A percentile compares a stretch with the other conserved stretches of the same genome.
phyloP scores from a whole-genome alignment of 2,888 invertebrate species.

The Drepanosiphum platanoidis region DNA sequence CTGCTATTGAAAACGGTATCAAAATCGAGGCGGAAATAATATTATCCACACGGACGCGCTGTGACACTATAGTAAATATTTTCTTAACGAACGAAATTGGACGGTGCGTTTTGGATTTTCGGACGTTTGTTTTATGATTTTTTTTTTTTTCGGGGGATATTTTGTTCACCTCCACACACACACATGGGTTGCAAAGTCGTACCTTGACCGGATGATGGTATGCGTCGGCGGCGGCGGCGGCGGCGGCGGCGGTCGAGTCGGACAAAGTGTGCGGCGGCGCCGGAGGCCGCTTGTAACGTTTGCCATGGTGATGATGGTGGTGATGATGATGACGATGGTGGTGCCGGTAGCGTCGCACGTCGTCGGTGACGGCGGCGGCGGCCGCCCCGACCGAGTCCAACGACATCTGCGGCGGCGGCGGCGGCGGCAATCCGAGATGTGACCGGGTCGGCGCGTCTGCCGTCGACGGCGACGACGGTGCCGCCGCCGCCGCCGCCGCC shows the following conservation, averaged over 20 bases:
- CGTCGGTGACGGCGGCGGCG: neutral
- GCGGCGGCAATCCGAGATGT: conserved; percentile 31
- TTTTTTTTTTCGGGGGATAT: too few relatives aligned
- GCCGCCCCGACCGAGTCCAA: conserved; percentile 28
- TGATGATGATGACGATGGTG: conserved; percentile 16
- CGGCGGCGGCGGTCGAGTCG: neutral
- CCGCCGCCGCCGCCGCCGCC: conserved; percentile 1
- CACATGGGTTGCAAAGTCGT: neutral
- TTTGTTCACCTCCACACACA: too few relatives aligned
- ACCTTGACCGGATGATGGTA: conserved; percentile 49
- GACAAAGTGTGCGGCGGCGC: conserved; percentile 8
- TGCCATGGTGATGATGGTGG: conserved; percentile 33
- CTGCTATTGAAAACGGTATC: too few relatives aligned
- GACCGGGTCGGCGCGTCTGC: conserved; percentile 52
- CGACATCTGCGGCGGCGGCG: conserved; percentile 47
- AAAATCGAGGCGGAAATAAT: too few relatives aligned
- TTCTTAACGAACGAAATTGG: too few relatives aligned
- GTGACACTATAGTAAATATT: too few relatives aligned
- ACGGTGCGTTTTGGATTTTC: too few relatives aligned
- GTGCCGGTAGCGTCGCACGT: neutral
- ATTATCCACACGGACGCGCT: too few relatives aligned
- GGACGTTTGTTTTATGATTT: too few relatives aligned
- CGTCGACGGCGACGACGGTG: neutral
- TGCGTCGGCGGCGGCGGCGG: neutral
- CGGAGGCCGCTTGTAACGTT: conserved; percentile 19